These are phyloP conservation scores for Eurosta solidaginis DNA, from an alignment of 1,140 invertebrate species.

Conservation along the genomic window DNA sequence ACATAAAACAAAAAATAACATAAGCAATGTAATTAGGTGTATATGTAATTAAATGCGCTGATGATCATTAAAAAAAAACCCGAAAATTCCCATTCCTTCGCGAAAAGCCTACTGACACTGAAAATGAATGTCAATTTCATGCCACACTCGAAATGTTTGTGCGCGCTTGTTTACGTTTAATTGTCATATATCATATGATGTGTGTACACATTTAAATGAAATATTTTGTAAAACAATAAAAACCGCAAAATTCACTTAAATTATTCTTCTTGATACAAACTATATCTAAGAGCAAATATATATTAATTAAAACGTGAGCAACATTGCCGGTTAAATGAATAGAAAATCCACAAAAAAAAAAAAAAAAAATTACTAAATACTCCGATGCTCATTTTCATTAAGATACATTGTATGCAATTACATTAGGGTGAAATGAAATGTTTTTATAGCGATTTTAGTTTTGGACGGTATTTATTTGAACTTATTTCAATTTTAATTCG, in stretches of 20 bases:
- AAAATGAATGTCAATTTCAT: slow-evolving; percentile 18
- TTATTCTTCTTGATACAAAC: neutral
- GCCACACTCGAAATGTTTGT: slow-evolving; percentile 15
- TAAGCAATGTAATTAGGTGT: neutral
- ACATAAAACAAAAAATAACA: neutral
- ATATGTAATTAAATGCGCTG: neutral
- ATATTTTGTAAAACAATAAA: too few relatives aligned
- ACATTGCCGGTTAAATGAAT: slow-evolving; percentile 14
- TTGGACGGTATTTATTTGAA: too few relatives aligned
- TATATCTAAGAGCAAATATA: neutral
- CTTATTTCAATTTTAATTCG: too few relatives aligned
- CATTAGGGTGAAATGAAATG: too few relatives aligned
- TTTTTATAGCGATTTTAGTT: too few relatives aligned
- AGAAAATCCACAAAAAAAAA: slow-evolving; percentile 19
- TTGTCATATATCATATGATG: neutral
- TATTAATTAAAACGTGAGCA: slow-evolving; percentile 27
- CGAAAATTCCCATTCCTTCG: too few relatives aligned
- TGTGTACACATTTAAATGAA: too few relatives aligned
- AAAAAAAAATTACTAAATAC: too few relatives aligned
- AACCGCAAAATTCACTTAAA: slow-evolving; percentile 1
- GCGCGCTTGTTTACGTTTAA: neutral
- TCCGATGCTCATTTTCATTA: slow-evolving; percentile 8
- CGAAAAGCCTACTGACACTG: neutral
- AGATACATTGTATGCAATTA: too few relatives aligned
- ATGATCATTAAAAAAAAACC: too few relatives aligned